Evolutionary conservation across 2,888 invertebrate genomes (phyloP), one percentile per base, ranked within the genome.

Genomic region (Sminthurinus aureus): DNA sequence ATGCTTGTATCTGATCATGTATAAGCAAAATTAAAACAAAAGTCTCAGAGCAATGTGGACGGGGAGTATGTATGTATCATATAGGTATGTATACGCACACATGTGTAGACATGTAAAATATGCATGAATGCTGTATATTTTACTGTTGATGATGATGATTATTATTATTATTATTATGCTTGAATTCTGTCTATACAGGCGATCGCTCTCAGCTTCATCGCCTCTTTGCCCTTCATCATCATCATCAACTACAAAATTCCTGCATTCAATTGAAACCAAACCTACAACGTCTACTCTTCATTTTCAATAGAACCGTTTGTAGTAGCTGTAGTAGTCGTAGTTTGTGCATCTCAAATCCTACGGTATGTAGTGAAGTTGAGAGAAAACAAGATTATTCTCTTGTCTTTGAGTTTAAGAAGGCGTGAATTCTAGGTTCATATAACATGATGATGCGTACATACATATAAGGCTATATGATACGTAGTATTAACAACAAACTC

Each of bases 141-240:
- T 71, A 24, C 13, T 71, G n/a, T 11, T 71, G 20, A 71, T 58
- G 58, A 58, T 58, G 58, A 58, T 9, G 58, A 58, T 58, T n/a
- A n/a, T n/a, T n/a, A n/a, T n/a, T n/a, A n/a, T n/a, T n/a, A n/a
- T n/a, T n/a, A n/a, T n/a, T 13, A 58, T 13, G 58, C 58, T 58
- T 58, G 58, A 20, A 71, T 24, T 77, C 58, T 22, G 77, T 52
- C 38, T 38, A 64, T 13, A 69, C 73, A 71, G 73, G 73, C 71
- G 80, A 80, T 80, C 80, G 69, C 80, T 79, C 79, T 80, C 80
- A 80, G 52, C 80, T 73, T 80, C 80, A 80, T 80, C 79, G 50
- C 20, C 50, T 69, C 73, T 80, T 80, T 73, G 74, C 80, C 80
- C 80, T 80, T 80, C 80, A 73, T 80, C 80, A 80, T 73, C 50